Evolutionary conservation across 2,888 invertebrate genomes (phyloP).

Genomic region (Strigamia crassipes): DNA sequence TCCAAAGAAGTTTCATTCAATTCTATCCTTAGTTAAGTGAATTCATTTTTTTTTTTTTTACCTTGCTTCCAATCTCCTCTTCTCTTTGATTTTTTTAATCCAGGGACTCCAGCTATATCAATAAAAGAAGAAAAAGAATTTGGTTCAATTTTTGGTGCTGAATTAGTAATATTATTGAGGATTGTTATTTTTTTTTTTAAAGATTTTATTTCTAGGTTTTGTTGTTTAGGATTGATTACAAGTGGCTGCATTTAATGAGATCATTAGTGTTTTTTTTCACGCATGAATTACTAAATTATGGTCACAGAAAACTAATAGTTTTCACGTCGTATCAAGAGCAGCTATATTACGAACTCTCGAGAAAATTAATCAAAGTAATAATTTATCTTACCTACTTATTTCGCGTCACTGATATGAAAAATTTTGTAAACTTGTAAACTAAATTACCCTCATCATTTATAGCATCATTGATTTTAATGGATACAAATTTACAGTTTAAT

Average conservation of each 20-base stretch:
- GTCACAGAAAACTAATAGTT: not conserved
- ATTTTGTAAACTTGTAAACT: not conserved
- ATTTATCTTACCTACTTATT: not conserved
- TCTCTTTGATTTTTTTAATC: not conserved
- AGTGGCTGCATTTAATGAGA: slow-evolving; percentile 10
- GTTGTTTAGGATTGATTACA: not conserved
- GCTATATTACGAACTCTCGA: not conserved
- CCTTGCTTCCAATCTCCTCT: not conserved
- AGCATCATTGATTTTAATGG: not conserved
- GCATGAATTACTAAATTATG: slow-evolving; percentile 10
- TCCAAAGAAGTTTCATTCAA: too few species aligned
- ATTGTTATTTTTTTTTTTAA: not conserved
- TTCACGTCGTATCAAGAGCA: not conserved
- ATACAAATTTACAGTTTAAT: not conserved
- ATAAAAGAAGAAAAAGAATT: not conserved
- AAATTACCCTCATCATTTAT: not conserved
- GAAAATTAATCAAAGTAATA: slow-evolving; percentile 11
- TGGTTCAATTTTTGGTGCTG: not conserved
- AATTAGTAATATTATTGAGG: not conserved
- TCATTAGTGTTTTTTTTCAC: slow-evolving; percentile 3
- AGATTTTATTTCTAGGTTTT: not conserved
- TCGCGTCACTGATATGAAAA: not conserved
- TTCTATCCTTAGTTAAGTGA: too few species aligned
- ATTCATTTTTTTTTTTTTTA: too few species aligned
- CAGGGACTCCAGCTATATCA: not conserved